Conservation (phyloP, 2,888 invertebrate genomes). For the Punctoribates punctum region DNA sequence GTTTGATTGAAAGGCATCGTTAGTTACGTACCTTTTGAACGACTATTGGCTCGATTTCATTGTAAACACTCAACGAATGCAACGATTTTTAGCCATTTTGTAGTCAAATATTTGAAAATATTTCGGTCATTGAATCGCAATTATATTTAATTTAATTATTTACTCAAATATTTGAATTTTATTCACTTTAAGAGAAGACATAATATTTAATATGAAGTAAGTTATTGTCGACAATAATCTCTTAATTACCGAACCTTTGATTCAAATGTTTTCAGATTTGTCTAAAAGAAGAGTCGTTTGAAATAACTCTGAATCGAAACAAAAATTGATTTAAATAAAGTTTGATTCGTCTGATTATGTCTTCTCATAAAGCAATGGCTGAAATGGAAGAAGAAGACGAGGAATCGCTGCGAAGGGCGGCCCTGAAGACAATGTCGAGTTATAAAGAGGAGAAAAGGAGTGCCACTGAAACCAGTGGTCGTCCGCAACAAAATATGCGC, state of each 20-base stretch:
- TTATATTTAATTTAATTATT: background rate
- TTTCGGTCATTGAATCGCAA: background rate
- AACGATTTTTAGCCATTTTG: constrained; percentile 26
- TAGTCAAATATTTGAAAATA: background rate
- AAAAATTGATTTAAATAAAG: too few species aligned
- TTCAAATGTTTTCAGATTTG: too few species aligned
- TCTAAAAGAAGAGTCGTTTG: too few species aligned
- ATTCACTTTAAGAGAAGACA: too few species aligned
- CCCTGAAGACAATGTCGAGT: background rate
- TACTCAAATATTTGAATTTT: background rate
- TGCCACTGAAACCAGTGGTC: background rate
- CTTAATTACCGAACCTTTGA: too few species aligned
- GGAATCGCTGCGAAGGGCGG: background rate
- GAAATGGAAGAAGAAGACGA: constrained; percentile 3
- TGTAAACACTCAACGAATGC: background rate
- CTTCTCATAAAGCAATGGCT: background rate
- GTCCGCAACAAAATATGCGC: background rate
- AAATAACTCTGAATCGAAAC: too few species aligned
- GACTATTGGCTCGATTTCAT: background rate
- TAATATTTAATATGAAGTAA: too few species aligned
- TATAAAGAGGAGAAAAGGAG: background rate
- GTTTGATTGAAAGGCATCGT: too few species aligned
- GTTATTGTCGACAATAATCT: too few species aligned
- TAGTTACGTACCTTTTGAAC: too few species aligned
- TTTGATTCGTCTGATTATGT: background rate